Evolutionary conservation across 2,888 invertebrate species (phyloP).

Genomic region (Phrixothrix hirtus): DNA sequence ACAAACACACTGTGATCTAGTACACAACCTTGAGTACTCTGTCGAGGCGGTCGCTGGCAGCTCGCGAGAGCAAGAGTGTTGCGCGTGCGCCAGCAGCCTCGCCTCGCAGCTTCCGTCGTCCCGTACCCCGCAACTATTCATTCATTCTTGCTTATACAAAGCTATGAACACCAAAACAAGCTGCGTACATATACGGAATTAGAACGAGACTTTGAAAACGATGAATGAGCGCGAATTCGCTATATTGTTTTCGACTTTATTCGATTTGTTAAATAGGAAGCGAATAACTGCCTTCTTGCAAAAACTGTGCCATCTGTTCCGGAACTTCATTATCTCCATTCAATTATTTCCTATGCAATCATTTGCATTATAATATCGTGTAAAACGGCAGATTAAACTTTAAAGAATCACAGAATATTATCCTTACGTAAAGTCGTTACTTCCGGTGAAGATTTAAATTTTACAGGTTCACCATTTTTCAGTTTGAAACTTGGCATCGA

Average conservation of each 20-base stretch:
- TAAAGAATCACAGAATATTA: too few species aligned
- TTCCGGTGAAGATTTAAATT: too few species aligned
- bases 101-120: constrained; percentile 54
- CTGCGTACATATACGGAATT: constrained; percentile 50
- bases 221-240: constrained; percentile 49
- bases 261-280: constrained; percentile 42
- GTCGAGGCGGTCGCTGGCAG: constrained; percentile 62
- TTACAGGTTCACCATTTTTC: too few species aligned
- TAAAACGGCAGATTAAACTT: neutral
- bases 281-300: constrained; percentile 20
- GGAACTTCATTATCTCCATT: too few species aligned
- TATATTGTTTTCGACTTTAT: constrained; percentile 37
- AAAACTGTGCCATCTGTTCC: constrained; percentile 11
- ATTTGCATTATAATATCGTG: neutral
- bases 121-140: constrained; percentile 50
- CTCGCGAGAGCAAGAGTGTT: constrained; percentile 49
- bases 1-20: constrained; percentile 63
- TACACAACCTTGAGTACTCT: constrained; percentile 65
- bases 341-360: too few species aligned
- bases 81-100: constrained; percentile 57
- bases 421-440: too few species aligned
- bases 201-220: constrained; percentile 48
- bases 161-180: constrained; percentile 41
- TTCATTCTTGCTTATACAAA: constrained; percentile 59
- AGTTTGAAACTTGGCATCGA: too few species aligned